Evolutionary conservation across 2,113 vertebrate genomes (phyloP), one percentile per base, ranked within the genome.

Genomic region (Pitta sordida): DNA sequence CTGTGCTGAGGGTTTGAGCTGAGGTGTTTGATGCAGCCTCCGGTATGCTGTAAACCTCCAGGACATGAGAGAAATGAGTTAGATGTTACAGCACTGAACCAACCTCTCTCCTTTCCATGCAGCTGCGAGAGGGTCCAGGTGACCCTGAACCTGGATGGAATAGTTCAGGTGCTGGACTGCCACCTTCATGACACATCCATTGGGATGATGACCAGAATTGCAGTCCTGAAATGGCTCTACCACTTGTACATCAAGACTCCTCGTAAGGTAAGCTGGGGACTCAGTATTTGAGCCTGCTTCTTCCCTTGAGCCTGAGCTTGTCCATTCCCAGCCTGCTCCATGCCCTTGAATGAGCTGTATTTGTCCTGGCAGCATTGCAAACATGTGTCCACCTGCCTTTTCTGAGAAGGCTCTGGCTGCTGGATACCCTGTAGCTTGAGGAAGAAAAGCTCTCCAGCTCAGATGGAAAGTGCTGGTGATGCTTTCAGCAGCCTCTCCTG

Each of bases 231-330:
- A 90, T 99, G 99, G 99, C 98, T 99, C 13, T 99, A 99, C 96
- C 99, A 99, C 93, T 98, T 99, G 43, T 99, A 99, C 89, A 99
- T 99, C 96, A 99, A 99, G 97, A 99, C 99, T 2, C 99, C 99
- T 20, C 98, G 99, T 70, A 99, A 99, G 98, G 98, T 98, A 94
- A 91, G 97, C 41, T 41, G 10, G 34, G 5, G 10, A 15, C 30
- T 56, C 7, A 0, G 37, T 29, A 1, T 15, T 10, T 8, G 21
- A 53, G 9, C 43, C 44, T 36, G 2, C 20, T 34, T 7, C 48
- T 70, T 44, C n/a, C 43, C 60, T 18, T 3, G 24, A 44, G 49
- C 0, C 43, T 30, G 43, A 48, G 30, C n/a, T 43, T 36, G 4
- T 77, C 43, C 1, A 0, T 39, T 82, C 74, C 29, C 30, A 60